These are phyloP conservation scores for Fregata magnificens DNA, from an alignment of 2,113 vertebrate genomes.

Conservation along the genomic window DNA sequence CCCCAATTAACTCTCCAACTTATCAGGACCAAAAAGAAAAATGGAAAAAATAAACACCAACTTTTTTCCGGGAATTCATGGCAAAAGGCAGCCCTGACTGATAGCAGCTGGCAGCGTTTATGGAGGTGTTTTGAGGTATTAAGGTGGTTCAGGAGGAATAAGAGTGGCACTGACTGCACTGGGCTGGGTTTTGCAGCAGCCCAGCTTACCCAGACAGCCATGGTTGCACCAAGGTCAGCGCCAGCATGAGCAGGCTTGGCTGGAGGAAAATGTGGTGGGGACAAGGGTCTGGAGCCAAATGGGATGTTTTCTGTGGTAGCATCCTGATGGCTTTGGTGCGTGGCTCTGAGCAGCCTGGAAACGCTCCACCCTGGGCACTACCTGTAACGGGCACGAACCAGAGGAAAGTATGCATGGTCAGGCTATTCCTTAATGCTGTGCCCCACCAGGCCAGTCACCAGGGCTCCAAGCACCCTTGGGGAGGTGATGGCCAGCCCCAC, in stretches of 20 bases:
- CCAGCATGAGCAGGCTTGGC: background rate
- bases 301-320: accelerated
- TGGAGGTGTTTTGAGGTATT: background rate
- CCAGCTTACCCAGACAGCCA: accelerated
- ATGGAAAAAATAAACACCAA: background rate
- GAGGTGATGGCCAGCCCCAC: background rate
- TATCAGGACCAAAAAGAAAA: background rate
- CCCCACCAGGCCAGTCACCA: accelerated
- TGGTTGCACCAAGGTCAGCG: accelerated
- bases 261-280: accelerated
- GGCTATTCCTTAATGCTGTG: background rate
- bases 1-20: background rate
- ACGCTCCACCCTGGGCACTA: accelerated
- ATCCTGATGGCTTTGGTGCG: accelerated
- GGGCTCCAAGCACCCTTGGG: background rate
- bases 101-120: background rate
- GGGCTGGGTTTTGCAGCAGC: background rate
- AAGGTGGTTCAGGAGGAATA: accelerated
- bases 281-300: background rate
- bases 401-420: accelerated
- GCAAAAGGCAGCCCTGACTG: background rate
- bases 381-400: accelerated
- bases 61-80: background rate
- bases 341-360: background rate
- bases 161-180: accelerated